Conservation (phyloP, 2,888 invertebrate genomes). For the Stenichneumon culpator region DNA sequence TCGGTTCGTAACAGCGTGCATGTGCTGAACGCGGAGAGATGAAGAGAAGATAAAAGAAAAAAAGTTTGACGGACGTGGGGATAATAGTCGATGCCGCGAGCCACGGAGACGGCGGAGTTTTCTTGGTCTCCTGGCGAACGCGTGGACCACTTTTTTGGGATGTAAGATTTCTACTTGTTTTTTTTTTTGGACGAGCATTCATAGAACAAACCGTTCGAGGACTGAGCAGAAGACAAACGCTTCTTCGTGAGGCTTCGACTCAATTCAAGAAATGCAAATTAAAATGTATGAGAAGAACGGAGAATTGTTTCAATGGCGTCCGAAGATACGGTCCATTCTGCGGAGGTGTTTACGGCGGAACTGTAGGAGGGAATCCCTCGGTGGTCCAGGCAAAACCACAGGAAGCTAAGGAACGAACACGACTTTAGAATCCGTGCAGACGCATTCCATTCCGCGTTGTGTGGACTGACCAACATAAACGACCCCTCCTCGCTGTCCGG, state of each 20-base stretch:
- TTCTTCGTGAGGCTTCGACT: slow-evolving; percentile 38
- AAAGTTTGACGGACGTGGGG: slow-evolving; percentile 66
- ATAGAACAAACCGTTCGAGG: slow-evolving; percentile 36
- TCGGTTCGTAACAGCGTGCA: slow-evolving; percentile 48
- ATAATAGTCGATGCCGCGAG: slow-evolving; percentile 67
- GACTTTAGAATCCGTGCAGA: slow-evolving; percentile 83
- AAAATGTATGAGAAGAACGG: slow-evolving; percentile 32
- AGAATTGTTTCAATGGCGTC: slow-evolving; percentile 36
- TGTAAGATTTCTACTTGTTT: slow-evolving; percentile 39
- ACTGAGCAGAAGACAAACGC: slow-evolving; percentile 45
- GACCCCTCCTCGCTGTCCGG: slow-evolving; percentile 72
- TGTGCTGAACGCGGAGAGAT: slow-evolving; percentile 43
- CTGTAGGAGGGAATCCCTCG: slow-evolving; percentile 70
- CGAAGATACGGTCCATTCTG: slow-evolving; percentile 8
- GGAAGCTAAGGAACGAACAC: slow-evolving; percentile 75
- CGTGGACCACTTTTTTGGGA: slow-evolving; percentile 56
- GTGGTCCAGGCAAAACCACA: slow-evolving; percentile 77
- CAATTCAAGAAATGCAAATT: slow-evolving; percentile 56
- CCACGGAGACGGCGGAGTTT: slow-evolving; percentile 59
- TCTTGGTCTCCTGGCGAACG: slow-evolving; percentile 60
- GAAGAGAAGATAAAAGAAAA: slow-evolving; percentile 38
- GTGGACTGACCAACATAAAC: slow-evolving; percentile 75
- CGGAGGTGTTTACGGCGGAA: neutral
- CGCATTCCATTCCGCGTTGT: slow-evolving; percentile 82
- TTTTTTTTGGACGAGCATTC: slow-evolving; percentile 57